Base-by-base conservation (phyloP, 2,797 vertebrate species). In the Hephaestus fuliginosus region DNA sequence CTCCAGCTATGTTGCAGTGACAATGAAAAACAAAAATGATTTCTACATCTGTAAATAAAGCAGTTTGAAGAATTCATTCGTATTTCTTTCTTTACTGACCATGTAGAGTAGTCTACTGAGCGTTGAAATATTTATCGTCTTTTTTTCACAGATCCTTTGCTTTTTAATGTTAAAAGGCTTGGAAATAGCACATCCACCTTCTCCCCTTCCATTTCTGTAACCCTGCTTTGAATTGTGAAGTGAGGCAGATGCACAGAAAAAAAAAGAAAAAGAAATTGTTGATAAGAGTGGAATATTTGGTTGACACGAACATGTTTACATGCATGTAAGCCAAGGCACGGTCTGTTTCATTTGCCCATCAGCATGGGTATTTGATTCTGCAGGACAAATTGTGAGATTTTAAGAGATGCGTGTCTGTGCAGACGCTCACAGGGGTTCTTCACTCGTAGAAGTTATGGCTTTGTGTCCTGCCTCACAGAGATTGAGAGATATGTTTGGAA, bases 101-200 rank as follows among this genome's bases (percentile, higher is more conserved):
- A 84, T 75, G 69, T 69, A 62, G 70, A 80, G 53, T 48, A 76
- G 78, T 86, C 76, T 73, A 67, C 63, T 49, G 71, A 86, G 74
- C 55, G 56, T 85, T 93, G 65, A 87, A 92, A 92, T 90, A 92
- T 91, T 89, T 65, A 92, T 85, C 55, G 63, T 86, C 76, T 85
- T 87, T 89, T 87, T 51, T 61, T 61, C 39, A 71, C 48, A 79
- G 58, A 89, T 89, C 70, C 25, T 77, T 83, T 77, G 64, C 81
- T 86, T 86, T 86, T 90, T 85, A 74, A 82, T 83, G 62, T 90
- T 93, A 86, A 90, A 89, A 91, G 86, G 70, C 63, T 71, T 65
- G 70, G 46, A 89, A 92, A 86, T 89, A 80, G 82, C 80, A 75
- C n/a, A 70, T 57, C 63, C 44, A 39, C n/a, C 41, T 76, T 11